A percentile compares a stretch with the other conserved stretches of the same genome.
These are phyloP conservation scores for Holcopasites calliopsidis DNA, from an alignment of 1,140 invertebrate genomes.

Conservation along the genomic window DNA sequence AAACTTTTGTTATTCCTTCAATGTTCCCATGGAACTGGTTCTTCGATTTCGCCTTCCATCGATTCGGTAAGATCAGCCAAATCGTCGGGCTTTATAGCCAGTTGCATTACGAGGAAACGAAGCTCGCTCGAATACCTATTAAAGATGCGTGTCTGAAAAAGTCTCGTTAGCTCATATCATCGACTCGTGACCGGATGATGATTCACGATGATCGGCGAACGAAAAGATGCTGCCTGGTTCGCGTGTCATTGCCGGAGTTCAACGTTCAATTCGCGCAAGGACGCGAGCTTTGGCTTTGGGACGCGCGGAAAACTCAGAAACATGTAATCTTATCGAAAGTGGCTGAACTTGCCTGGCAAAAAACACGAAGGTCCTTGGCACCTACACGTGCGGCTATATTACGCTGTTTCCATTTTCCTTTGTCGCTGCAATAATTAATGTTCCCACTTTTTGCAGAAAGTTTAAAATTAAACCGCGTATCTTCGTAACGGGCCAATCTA, in stretches of 20 bases:
- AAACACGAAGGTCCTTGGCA: conserved; percentile 53
- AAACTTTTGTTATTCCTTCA: background rate
- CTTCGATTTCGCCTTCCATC: background rate
- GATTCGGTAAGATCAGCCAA: too few species aligned
- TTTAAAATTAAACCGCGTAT: conserved; percentile 23
- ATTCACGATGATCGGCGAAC: conserved; percentile 48
- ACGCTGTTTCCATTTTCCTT: conserved; percentile 30
- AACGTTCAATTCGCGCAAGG: conserved; percentile 61
- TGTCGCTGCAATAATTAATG: background rate
- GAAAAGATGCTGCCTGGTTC: conserved; percentile 28
- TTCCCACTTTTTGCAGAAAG: background rate
- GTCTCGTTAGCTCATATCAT: conserved; percentile 13
- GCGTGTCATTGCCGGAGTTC: conserved; percentile 48
- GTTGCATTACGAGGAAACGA: too few species aligned
- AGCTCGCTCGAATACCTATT: background rate
- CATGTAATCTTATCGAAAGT: background rate
- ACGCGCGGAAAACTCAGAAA: background rate
- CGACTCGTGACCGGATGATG: conserved; percentile 29
- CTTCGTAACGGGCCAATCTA: background rate
- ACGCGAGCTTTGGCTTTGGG: conserved; percentile 35
- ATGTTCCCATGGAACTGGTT: too few species aligned
- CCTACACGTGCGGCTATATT: conserved; percentile 32
- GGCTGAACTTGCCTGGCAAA: conserved; percentile 17
- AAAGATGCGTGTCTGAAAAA: background rate
- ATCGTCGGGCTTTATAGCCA: too few species aligned